Evolutionary conservation across 2,797 vertebrate genomes (phyloP), one percentile per base, ranked within the genome.

Genomic region (Avahi laniger): DNA sequence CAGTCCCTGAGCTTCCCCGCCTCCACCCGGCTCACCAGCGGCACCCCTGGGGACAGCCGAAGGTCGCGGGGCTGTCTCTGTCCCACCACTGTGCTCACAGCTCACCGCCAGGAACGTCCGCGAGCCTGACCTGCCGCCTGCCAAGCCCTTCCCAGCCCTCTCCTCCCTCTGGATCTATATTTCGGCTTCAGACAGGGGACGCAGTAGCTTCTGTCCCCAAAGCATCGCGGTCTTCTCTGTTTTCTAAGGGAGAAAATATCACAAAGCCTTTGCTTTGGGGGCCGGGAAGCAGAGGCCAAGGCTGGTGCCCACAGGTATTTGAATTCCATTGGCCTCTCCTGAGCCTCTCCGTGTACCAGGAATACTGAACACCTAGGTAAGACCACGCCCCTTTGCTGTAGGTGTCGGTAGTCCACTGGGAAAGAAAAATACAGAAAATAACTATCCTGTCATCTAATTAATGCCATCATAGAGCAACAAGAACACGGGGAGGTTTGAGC

Each of bases 61-160:
- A 50, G 24, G 5, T 24, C 9, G 1, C 2, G 33, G 24, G 4
- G 24, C 30, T 50, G 7, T 35, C 65, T 35, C 6, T 11, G 11
- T 14, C 48, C 17, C n/a, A 4, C 6, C 1, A 0, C 52, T 13
- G 6, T 10, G n/a, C 26, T 84, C 52, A 43, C 26, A 35, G 0
- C 43, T 50, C 41, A 41, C 38, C 43, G 1, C 30, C 35, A 33
- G 26, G 80, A 48, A 52, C 3, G 13, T 35, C n/a, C 7, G 24
- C 24, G 50, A 35, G 4, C 28, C 76, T 41, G 52, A 52, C n/a
- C 43, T 41, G 38, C 48, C 38, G 5, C 43, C 43, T 43, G 7
- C 4, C 41, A 5, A 41, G 10, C 33, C 26, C 7, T 57, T 38
- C 30, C 17, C 17, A 76, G 75, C 33, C 12, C 41, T 90, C 89